Evolutionary conservation across 2,113 vertebrate genomes (phyloP).

Genomic region (Platysternon megacephalum): DNA sequence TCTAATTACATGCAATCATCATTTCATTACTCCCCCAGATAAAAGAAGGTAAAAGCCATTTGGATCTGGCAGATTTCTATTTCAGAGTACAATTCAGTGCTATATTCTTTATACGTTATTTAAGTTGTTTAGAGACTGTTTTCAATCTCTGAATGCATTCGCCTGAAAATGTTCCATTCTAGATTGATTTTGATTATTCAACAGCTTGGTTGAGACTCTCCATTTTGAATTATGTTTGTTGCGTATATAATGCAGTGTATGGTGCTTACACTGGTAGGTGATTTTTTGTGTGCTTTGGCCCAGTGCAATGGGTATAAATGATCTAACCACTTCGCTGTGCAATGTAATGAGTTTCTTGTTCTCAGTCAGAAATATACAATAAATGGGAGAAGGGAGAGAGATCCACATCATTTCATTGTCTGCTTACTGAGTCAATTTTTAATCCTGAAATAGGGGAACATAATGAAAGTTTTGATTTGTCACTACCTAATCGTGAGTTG

Average conservation of each 20-base stretch:
- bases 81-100: constrained; percentile 30
- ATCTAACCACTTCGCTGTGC: neutral
- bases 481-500: neutral
- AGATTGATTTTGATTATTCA: constrained; percentile 37
- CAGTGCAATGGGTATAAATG: neutral
- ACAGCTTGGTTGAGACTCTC: neutral
- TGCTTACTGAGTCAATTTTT: constrained; percentile 10
- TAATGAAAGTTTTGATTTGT: neutral
- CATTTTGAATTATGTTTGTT: constrained; percentile 27
- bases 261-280: neutral
- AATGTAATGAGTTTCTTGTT: neutral
- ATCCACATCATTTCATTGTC: neutral
- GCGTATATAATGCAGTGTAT: neutral
- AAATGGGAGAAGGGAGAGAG: neutral
- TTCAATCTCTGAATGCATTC: constrained; percentile 41
- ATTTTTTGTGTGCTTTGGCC: neutral
- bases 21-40: constrained; percentile 1
- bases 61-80: constrained; percentile 12
- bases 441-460: neutral
- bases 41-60: constrained; percentile 20
- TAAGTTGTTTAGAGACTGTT: constrained; percentile 11
- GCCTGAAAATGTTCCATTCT: constrained; percentile 22
- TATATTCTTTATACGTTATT: constrained; percentile 25
- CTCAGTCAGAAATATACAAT: neutral
- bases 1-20: constrained; percentile 8